These are phyloP conservation scores for Protophormia terraenovae DNA, from an alignment of 2,888 invertebrate genomes.

Conservation along the genomic window DNA sequence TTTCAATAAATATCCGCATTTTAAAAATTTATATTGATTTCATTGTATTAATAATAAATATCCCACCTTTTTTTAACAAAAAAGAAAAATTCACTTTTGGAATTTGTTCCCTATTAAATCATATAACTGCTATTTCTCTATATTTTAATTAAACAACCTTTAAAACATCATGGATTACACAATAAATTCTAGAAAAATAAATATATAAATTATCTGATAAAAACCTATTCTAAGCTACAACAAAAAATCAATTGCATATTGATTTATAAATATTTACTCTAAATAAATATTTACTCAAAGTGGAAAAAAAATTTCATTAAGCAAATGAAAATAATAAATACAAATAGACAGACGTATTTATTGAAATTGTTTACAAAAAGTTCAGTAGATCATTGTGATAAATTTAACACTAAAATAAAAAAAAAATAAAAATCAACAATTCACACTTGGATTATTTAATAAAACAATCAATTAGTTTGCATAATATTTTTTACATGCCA, in stretches of 20 bases:
- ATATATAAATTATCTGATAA: not conserved
- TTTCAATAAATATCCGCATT: not conserved
- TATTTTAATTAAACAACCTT: not conserved
- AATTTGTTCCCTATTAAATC: not conserved
- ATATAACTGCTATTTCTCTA: not conserved
- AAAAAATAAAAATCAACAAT: not conserved
- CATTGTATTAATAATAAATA: not conserved
- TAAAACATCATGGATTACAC: not conserved
- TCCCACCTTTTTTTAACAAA: too few species aligned
- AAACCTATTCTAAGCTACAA: not conserved
- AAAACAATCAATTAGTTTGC: constrained; percentile 19
- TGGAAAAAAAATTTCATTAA: not conserved
- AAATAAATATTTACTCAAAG: constrained; percentile 6
- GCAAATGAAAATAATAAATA: not conserved
- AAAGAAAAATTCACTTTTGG: not conserved
- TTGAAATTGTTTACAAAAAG: not conserved
- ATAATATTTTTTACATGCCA: constrained; percentile 11
- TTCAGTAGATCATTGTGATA: constrained; percentile 3
- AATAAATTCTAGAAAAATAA: constrained; percentile 2
- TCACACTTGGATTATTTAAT: not conserved
- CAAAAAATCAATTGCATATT: too few species aligned
- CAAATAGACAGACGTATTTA: not conserved
- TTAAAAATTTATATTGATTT: not conserved
- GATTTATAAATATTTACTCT: not conserved
- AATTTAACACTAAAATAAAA: constrained; percentile 28